Base-by-base conservation (phyloP, 1,140 invertebrate species). In the Drosophila tropicalis region DNA sequence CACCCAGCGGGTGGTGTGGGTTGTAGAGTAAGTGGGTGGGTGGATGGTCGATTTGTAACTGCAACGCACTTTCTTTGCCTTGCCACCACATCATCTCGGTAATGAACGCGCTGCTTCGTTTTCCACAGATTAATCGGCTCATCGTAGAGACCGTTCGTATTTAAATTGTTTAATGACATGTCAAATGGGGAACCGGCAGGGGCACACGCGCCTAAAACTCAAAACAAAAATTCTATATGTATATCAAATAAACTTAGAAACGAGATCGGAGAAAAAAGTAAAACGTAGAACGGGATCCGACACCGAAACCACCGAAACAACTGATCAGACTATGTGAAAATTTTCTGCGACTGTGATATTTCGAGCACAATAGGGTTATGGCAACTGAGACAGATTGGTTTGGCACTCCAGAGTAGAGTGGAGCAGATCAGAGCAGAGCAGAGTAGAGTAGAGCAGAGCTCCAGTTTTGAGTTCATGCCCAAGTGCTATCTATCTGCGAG, bases 21-120 rank as follows among this genome's bases (percentile, higher is more conserved):
- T 36, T 9, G 9, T 9, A 25, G 22, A 25, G 22, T 25, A 0
- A 25, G 17, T 29, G 22, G 12, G 7, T 44, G 34, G 34, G 34
- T 36, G 34, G 34, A 12, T 64, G 56, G 29, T 47, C 17, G 15
- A 25, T 62, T 19, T 2, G 1, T 7, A 32, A 55, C 34, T 60
- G 19, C 41, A 78, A 90, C 85, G 58, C 61, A 90, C 85, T 90
- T 76, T 63, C 76, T 90, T 51, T 62, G 44, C 58, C 56, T 69
- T 47, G 66, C 44, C 17, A 69, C 64, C 63, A 90, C 77, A 67
- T 90, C 90, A 63, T 87, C 80, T 25, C 75, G 66, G 41, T 91
- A 91, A 40, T 84, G 90, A 41, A 91, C 90, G n/a, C 90, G 86
- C 40, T 91, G 90, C 62, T 91, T 91, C 63, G 77, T 72, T 60